These are phyloP conservation scores for Scaeva pyrastri DNA, from an alignment of 2,888 invertebrate genomes.

Conservation along the genomic window DNA sequence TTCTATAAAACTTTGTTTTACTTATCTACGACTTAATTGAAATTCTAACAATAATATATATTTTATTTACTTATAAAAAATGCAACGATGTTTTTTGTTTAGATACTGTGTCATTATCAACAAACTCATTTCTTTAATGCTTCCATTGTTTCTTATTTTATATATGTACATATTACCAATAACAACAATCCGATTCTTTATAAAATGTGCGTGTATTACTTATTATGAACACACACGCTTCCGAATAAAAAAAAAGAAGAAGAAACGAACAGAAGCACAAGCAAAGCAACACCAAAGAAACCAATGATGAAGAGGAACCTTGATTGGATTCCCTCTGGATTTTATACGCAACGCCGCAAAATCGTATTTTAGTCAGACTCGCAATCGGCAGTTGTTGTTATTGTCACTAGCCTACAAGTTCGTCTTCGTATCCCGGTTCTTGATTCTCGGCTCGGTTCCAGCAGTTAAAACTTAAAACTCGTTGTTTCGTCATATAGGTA, in stretches of 20 bases:
- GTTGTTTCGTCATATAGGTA: constrained; percentile 28
- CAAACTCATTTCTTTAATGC: neutral
- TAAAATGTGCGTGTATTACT: constrained; percentile 35
- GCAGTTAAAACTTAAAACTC: neutral
- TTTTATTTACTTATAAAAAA: no score
- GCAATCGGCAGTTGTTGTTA: no score
- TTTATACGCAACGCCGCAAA: constrained; percentile 71
- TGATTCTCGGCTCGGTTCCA: neutral
- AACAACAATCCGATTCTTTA: neutral
- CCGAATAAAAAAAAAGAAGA: neutral
- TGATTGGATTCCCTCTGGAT: constrained; percentile 26
- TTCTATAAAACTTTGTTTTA: no score
- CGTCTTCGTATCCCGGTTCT: constrained; percentile 28
- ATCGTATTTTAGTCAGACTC: constrained; percentile 51
- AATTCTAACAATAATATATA: no score
- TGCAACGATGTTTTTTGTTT: no score
- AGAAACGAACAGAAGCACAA: constrained; percentile 13
- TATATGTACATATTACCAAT: neutral
- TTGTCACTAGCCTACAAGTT: constrained; percentile 4
- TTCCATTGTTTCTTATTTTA: constrained; percentile 21
- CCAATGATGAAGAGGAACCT: constrained; percentile 35
- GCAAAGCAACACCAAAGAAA: constrained; percentile 16
- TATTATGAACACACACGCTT: constrained; percentile 10
- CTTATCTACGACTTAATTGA: no score
- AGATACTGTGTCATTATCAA: neutral